phyloP scores from a whole-genome alignment of 2,113 vertebrate species.

The Malaclemys terrapin region DNA sequence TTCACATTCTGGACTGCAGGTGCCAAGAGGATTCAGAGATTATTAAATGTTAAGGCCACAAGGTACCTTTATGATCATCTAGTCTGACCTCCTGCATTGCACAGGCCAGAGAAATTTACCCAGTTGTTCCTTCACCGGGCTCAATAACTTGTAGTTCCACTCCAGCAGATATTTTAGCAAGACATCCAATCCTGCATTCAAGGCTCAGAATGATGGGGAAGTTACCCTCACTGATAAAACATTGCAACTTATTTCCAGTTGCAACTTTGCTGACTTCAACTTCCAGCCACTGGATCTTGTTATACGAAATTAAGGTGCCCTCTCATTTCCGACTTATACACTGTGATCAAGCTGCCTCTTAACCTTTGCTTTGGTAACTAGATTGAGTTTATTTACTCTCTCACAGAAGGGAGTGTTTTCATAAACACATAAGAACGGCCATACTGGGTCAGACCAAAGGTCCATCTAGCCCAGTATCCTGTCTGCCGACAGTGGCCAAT shows the following conservation, averaged over 20 bases:
- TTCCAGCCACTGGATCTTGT: neutral
- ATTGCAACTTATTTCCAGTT: neutral
- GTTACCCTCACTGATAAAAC: neutral
- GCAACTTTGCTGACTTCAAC: neutral
- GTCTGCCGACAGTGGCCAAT: too few relatives aligned
- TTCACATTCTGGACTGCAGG: neutral
- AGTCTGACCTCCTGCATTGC: fast-evolving
- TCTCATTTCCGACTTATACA: neutral
- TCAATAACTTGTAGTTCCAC: neutral
- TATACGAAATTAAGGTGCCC: slow-evolving; percentile 2
- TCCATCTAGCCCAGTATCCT: too few relatives aligned
- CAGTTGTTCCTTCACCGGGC: fast-evolving
- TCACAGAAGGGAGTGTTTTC: neutral
- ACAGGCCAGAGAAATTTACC: neutral
- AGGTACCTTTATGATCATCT: neutral
- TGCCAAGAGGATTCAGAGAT: neutral
- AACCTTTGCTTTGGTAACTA: neutral
- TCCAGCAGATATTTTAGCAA: neutral
- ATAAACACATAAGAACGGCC: neutral
- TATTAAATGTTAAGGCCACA: neutral
- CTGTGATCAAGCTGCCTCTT: slow-evolving; percentile 5
- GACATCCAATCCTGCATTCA: neutral
- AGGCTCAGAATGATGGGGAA: neutral
- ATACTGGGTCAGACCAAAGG: too few relatives aligned
- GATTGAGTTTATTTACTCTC: slow-evolving; percentile 38